phyloP scores from a whole-genome alignment of 2,797 vertebrate species.

The Pangasius krempfi region DNA sequence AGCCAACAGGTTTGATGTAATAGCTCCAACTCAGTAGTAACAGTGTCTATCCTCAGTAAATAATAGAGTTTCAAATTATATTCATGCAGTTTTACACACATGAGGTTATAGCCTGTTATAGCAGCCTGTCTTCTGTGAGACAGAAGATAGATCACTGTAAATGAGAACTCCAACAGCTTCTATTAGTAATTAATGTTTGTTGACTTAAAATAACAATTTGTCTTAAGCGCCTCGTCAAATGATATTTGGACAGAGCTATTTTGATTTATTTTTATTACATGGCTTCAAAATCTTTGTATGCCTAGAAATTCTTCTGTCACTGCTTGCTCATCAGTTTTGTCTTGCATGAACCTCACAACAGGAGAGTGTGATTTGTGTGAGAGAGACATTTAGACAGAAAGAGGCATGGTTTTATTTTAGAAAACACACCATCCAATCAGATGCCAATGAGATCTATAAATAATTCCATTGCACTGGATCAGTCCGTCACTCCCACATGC shows the following conservation, averaged over 20 bases:
- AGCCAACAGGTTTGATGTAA: not conserved
- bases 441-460: conserved; percentile 67
- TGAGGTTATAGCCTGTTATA: not conserved
- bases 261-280: not conserved
- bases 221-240: not conserved
- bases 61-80: not conserved
- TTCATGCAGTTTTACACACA: not conserved
- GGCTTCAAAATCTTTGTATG: not conserved
- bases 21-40: not conserved
- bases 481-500: conserved; percentile 36
- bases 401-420: conserved; percentile 69
- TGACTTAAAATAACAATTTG: not conserved
- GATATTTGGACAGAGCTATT: not conserved
- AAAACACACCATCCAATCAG: conserved; percentile 61
- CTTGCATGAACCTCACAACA: conserved; percentile 63
- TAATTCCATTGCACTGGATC: conserved; percentile 51
- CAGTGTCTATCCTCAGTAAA: not conserved
- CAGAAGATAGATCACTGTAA: not conserved
- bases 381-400: not conserved
- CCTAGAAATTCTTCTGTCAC: not conserved
- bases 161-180: not conserved
- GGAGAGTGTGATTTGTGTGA: not conserved
- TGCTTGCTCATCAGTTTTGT: conserved; percentile 29
- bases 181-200: not conserved
- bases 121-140: not conserved